Base-by-base conservation (phyloP, 2,888 invertebrate species). In the Merodon equestris region DNA sequence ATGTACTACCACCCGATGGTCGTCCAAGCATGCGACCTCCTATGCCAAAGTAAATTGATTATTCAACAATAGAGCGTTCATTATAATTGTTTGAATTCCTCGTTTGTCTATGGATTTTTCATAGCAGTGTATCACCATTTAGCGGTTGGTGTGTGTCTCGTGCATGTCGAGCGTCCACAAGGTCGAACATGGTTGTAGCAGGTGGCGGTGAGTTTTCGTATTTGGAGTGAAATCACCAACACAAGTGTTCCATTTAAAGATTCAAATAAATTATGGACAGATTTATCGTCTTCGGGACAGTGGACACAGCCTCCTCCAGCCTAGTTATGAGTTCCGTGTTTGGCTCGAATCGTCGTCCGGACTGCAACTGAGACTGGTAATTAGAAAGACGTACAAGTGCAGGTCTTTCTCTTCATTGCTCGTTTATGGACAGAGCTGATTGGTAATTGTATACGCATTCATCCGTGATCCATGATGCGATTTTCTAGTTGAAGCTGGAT, bases 391-490 rank as follows among this genome's bases (percentile, higher is more conserved):
- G 45, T 44, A 44, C 64, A 19, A 45, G 48, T 10, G 14, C 36
- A 19, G 18, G 57, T 36, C 19, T 63, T 51, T 53, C 36, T 68
- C 38, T 53, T 53, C 48, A 54, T 38, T 76, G 56, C n/a, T 45
- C 61, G 40, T 67, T 77, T 77, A 68, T 73, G 73, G 57, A 36
- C 51, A 67, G 38, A 53, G 42, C 38, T 51, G 77, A 63, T 68
- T 63, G 64, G 56, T 56, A 57, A 45, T 10, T n/a, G 40, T 10
- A 27, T 67, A 17, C 19, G 56, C 17, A 61, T 66, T 67, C 77
- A 73, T 77, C 77, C 73, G 73, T 58, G 73, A 73, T 77, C 77
- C 73, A 67, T 58, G 73, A 57, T 60, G 63, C 54, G 13, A n/a
- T 77, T 77, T 77, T 73, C 73, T 73, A 72, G 61, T 67, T 57